These are phyloP conservation scores for Listronotus oregonensis DNA, from an alignment of 1,140 invertebrate species.

Conservation along the genomic window DNA sequence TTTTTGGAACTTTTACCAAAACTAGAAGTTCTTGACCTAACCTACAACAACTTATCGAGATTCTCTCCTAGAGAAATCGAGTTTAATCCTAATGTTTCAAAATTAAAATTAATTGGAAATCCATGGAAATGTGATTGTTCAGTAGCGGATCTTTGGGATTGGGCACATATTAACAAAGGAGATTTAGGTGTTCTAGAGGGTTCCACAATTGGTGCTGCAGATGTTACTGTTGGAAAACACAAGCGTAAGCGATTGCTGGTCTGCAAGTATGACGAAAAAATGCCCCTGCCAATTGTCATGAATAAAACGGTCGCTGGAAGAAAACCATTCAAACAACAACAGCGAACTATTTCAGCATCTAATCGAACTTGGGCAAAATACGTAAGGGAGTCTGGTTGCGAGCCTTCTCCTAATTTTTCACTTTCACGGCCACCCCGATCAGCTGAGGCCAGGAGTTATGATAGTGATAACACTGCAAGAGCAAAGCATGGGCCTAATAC, in stretches of 20 bases:
- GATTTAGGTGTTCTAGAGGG: constrained; percentile 69
- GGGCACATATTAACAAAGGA: constrained; percentile 68
- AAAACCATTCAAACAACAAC: constrained; percentile 62
- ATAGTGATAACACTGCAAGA: constrained; percentile 29
- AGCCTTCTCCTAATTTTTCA: constrained; percentile 46
- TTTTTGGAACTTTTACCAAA: constrained; percentile 64
- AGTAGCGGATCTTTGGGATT: constrained; percentile 73
- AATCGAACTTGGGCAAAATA: constrained; percentile 75
- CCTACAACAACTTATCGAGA: constrained; percentile 66
- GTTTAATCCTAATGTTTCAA: constrained; percentile 61
- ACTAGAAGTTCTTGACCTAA: constrained; percentile 67
- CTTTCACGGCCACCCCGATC: constrained; percentile 40
- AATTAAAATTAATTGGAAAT: constrained; percentile 69
- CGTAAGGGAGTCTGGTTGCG: constrained; percentile 70
- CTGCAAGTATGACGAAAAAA: constrained; percentile 65
- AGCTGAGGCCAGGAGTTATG: constrained; percentile 22
- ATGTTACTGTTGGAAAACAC: constrained; percentile 60
- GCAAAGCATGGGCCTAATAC: constrained; percentile 42
- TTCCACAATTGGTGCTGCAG: constrained; percentile 64
- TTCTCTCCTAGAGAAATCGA: constrained; percentile 63
- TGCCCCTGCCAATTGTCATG: constrained; percentile 39
- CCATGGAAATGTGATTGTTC: constrained; percentile 73
- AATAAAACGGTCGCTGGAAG: constrained; percentile 61
- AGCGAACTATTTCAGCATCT: constrained; percentile 61
- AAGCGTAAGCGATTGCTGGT: constrained; percentile 69